phyloP scores from a whole-genome alignment of 2,888 invertebrate genomes.

The Drosophila merina region DNA sequence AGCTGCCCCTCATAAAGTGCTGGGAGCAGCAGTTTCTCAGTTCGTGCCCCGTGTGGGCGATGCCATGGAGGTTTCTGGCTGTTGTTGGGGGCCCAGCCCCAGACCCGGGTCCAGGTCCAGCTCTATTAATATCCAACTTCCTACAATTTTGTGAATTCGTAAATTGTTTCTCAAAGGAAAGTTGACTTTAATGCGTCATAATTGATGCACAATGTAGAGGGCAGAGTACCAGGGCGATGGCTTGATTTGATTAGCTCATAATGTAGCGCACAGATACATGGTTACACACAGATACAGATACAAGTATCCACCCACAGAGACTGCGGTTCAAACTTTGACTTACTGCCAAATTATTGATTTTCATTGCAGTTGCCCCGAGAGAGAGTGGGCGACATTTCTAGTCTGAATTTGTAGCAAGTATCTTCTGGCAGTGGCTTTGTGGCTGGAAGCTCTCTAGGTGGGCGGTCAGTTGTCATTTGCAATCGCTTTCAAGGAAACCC shows the following conservation, averaged over 20 bases:
- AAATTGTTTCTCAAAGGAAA: conserved; percentile 66
- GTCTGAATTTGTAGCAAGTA: conserved; percentile 34
- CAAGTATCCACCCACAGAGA: neutral
- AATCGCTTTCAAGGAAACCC: conserved; percentile 70
- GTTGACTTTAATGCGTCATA: conserved; percentile 69
- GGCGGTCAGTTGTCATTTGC: conserved; percentile 50
- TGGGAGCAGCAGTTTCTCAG: conserved; percentile 10
- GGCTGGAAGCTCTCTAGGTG: conserved; percentile 19
- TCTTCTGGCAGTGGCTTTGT: conserved; percentile 13
- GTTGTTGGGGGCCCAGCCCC: conserved; percentile 47
- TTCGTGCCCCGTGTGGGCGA: conserved; percentile 47
- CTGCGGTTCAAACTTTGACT: conserved; percentile 32
- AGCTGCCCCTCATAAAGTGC: conserved; percentile 47
- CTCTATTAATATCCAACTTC: conserved; percentile 69
- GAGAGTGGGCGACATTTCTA: conserved; percentile 40
- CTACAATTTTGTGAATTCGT: conserved; percentile 65
- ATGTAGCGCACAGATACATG: conserved; percentile 13
- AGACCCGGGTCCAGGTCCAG: neutral
- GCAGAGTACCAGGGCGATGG: conserved; percentile 44
- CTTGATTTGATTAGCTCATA: conserved; percentile 64
- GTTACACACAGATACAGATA: neutral
- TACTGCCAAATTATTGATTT: conserved; percentile 66
- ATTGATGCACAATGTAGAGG: conserved; percentile 66
- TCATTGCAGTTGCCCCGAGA: conserved; percentile 16
- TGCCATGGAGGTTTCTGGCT: conserved; percentile 17